Base-by-base conservation (phyloP, 2,797 vertebrate species). In the Leuciscus waleckii region DNA sequence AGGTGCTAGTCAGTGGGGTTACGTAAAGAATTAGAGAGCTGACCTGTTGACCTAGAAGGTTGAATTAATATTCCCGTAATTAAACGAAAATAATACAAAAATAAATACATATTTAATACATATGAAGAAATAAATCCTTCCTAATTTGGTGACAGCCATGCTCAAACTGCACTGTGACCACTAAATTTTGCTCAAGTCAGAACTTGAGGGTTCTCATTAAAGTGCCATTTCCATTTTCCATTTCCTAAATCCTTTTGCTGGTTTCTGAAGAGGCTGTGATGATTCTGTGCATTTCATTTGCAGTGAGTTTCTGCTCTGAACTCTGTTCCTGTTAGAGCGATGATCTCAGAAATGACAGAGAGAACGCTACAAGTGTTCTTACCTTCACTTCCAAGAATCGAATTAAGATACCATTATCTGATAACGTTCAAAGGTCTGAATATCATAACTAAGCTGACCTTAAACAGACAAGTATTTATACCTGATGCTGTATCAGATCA, bases 191-290 rank as follows among this genome's bases (percentile, higher is more conserved):
- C 77, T 67, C 77, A 49, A 79, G 32, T 77, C 73, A 77, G 61
- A 76, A 83, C 46, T 83, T 77, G 61, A 83, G 73, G 65, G 82
- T 51, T 37, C 73, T 83, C 82, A 83, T 83, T 77, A 83, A 83
- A 83, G 63, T 26, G 73, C 73, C 63, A 83, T 83, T 83, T 83
- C 82, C 82, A 83, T 83, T 77, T 77, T 83, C 82, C 73, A 83
- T 83, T 83, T 83, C 82, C 82, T 83, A 83, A 83, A 83, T 83
- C 82, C 73, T 56, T 83, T 67, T 54, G 46, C 82, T 83, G 73
- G 61, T 77, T 83, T 83, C 73, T 1, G 11, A 41, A 16, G 73
- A 63, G 56, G 37, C 73, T 32, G 82, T 41, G 82, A 83, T 68
- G 82, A 77, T 56, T 68, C 46, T 68, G 73, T 75, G 58, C 32